These are phyloP conservation scores for Odontamblyopus lacepedii DNA, from an alignment of 2,797 vertebrate genomes.

Conservation along the genomic window DNA sequence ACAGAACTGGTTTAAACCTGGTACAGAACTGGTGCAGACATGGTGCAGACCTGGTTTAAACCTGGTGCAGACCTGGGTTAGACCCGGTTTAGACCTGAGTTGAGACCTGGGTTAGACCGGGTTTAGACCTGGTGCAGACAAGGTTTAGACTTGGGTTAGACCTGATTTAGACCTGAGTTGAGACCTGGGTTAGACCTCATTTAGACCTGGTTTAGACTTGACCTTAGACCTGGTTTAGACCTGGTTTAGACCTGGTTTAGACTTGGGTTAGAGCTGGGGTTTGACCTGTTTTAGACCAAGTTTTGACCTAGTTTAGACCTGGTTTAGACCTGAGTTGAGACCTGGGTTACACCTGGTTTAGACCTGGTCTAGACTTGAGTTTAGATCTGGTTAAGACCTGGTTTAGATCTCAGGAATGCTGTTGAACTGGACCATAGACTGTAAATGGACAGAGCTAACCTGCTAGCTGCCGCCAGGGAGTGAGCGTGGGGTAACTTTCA, in stretches of 20 bases:
- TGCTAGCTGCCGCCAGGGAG: no score
- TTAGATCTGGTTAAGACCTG: background rate
- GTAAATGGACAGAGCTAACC: no score
- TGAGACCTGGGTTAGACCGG: background rate
- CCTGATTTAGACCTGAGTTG: background rate
- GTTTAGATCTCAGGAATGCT: background rate
- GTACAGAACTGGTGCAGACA: no score
- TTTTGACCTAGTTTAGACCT: background rate
- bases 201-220: background rate
- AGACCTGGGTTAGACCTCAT: background rate
- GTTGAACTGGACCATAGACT: no score
- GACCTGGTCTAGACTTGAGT: background rate
- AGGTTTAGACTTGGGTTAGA: background rate
- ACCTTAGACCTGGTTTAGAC: background rate
- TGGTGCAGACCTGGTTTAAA: no score
- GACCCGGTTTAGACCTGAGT: no score
- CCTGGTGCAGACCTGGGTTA: no score
- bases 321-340: background rate
- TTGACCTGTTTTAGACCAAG: background rate
- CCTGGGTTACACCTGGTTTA: background rate
- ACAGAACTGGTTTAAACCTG: no score
- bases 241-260: background rate
- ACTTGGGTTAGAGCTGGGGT: background rate
- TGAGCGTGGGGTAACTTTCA: no score
- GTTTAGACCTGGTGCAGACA: background rate